Conservation (phyloP, 2,113 vertebrate genomes). For the Catharus minimus region DNA sequence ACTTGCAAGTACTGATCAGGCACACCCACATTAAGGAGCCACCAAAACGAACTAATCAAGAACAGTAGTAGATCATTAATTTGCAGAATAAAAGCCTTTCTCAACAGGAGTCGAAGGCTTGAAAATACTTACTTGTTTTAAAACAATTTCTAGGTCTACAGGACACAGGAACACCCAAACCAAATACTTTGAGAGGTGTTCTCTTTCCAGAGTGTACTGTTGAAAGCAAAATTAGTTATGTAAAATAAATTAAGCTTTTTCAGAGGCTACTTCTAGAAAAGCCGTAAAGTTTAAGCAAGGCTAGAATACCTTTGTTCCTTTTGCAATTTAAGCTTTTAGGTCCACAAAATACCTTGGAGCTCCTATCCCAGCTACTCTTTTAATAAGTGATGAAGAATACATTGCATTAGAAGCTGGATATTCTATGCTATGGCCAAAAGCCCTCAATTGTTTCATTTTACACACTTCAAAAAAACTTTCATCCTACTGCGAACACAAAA, state of each 20-base stretch:
- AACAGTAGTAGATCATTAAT: slow-evolving; percentile 12
- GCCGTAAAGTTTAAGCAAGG: not conserved
- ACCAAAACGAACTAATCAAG: slow-evolving; percentile 9
- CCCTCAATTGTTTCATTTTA: not conserved
- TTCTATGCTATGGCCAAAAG: not conserved
- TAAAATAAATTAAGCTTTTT: not conserved
- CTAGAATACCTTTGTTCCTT: not conserved
- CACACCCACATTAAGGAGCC: not conserved
- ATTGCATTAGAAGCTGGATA: not conserved
- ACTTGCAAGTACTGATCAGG: not conserved
- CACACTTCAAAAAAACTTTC: not conserved
- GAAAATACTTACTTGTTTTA: slow-evolving; percentile 2
- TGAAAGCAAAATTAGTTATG: not conserved
- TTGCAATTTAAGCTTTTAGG: not conserved
- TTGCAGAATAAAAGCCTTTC: slow-evolving; percentile 23
- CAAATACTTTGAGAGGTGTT: not conserved
- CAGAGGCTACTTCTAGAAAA: not conserved
- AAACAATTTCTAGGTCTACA: slow-evolving; percentile 17
- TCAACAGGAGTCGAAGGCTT: not conserved
- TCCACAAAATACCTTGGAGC: not conserved
- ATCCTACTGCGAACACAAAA: not conserved
- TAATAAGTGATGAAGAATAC: not conserved
- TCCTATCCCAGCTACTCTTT: not conserved
- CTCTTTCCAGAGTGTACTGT: not conserved
- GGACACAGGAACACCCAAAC: slow-evolving; percentile 11